Evolutionary conservation across 30 jellyfish, hydroid and myxozoan species (phyloP).

Genomic region (Clytia hemisphaerica): DNA sequence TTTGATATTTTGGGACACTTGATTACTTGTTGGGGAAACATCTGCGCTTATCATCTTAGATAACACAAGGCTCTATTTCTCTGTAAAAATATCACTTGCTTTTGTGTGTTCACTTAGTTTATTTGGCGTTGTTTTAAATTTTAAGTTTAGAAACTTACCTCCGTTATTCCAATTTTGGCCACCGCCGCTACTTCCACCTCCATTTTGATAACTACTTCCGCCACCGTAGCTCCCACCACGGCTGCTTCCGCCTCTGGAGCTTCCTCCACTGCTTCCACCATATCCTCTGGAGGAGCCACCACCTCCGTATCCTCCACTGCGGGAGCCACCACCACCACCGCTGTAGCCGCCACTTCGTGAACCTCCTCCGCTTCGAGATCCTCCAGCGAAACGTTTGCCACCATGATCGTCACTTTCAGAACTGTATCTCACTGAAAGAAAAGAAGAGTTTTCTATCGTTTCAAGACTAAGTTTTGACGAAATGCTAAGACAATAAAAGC

Average conservation of each 20-base stretch:
- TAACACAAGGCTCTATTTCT: too few species aligned
- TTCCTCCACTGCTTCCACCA: conserved; percentile 7
- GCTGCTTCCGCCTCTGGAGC: conserved; percentile 8
- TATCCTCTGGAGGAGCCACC: not conserved
- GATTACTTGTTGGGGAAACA: too few species aligned
- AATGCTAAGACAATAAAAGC: not conserved
- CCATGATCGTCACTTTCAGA: conserved; percentile 33
- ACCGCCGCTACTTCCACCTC: conserved; percentile 9
- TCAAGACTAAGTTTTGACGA: not conserved
- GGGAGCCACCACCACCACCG: conserved; percentile 41
- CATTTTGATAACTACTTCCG: conserved; percentile 11
- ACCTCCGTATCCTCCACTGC: conserved; percentile 22
- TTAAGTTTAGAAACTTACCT: too few species aligned
- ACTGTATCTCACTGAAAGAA: conserved; percentile 26
- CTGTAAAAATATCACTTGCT: too few species aligned
- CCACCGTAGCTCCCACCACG: conserved; percentile 8
- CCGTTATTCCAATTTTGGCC: not conserved
- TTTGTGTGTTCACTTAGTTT: too few species aligned
- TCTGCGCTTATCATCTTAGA: too few species aligned
- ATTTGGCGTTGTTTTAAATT: too few species aligned
- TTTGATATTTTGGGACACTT: too few species aligned
- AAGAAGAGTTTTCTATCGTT: too few species aligned
- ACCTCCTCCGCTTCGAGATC: conserved; percentile 8
- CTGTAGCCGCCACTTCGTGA: conserved; percentile 52
- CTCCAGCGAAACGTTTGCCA: conserved; percentile 8